Base-by-base conservation (phyloP, 2,888 invertebrate genomes). In the Agrotis ipsilon region DNA sequence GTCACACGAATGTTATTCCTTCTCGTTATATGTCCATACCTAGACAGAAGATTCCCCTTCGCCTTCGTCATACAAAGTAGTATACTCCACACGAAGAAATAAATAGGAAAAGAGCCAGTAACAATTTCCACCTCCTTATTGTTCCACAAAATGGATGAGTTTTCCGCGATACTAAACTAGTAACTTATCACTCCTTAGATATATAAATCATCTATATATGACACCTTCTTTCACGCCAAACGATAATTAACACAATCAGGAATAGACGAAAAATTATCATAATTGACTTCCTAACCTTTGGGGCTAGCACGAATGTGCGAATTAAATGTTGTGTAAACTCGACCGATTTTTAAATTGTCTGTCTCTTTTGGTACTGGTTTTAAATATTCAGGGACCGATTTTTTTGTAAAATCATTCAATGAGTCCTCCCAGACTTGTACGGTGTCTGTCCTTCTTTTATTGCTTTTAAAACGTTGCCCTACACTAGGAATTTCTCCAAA, bases 221-320 rank as follows among this genome's bases (percentile, higher is more conserved):
- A 54, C 48, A 43, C 13, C 18, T 48, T 24, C 1, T 32, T 72
- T 62, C n/a, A 54, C 43, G 14, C 11, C 6, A 62, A 27, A 13
- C 21, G 27, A 21, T 68, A 68, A 75, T 68, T 11, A 71, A 80
- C 68, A 68, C 71, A 52, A 75, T 54, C 65, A 80, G 75, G 80
- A 79, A 79, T 57, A 1, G 9, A 46, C 9, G 14, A 46, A 68
- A 69, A 62, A 65, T 75, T 72, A 80, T 19, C 55, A 70, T 64
- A 69, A 65, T 63, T 39, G 24, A 71, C 63, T 81, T 81, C 81
- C 81, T 63, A 32, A 70, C n/a, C 54, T 32, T 4, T 18, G n/a
- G n/a, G n/a, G n/a, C n/a, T 32, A 6, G 13, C 55, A 32, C 55
- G 13, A 55, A 55, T n/a, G 13, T 9, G 24, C 32, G 55, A 1